Percentiles rank a stretch among this genome's conserved stretches.
These are phyloP conservation scores for Karalla daura DNA, from an alignment of 2,797 vertebrate genomes.

Conservation along the genomic window DNA sequence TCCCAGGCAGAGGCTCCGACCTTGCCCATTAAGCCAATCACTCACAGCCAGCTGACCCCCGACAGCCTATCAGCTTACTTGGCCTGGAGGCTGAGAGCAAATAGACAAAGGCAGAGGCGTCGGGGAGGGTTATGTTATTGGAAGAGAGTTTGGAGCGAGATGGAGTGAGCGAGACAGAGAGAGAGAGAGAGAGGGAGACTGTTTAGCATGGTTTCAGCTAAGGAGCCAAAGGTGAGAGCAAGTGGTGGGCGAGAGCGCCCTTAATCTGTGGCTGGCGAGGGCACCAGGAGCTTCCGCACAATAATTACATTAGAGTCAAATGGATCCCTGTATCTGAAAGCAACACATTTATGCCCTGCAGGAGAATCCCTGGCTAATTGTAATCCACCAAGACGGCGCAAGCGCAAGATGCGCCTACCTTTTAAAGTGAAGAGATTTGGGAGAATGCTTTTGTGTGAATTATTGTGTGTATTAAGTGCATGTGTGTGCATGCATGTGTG, in stretches of 20 bases:
- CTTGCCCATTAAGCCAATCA: constrained; percentile 83
- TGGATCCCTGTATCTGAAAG: constrained; percentile 88
- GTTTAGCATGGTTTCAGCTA: constrained; percentile 79
- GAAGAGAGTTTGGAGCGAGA: constrained; percentile 63
- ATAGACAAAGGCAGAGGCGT: constrained; percentile 79
- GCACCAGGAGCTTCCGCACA: constrained; percentile 80
- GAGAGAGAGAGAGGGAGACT: constrained; percentile 53
- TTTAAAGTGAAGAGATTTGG: constrained; percentile 78
- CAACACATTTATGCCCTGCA: constrained; percentile 89
- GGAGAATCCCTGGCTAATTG: constrained; percentile 87
- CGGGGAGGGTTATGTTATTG: constrained; percentile 69
- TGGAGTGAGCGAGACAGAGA: constrained; percentile 48
- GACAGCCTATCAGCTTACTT: constrained; percentile 82
- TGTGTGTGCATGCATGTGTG: constrained; percentile 33
- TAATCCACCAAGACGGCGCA: constrained; percentile 85
- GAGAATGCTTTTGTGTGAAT: constrained; percentile 72
- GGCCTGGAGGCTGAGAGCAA: constrained; percentile 75
- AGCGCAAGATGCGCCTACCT: constrained; percentile 82
- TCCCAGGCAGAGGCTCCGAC: constrained; percentile 73
- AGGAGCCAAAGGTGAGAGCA: constrained; percentile 88
- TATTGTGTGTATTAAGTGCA: constrained; percentile 59
- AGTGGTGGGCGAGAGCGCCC: constrained; percentile 83
- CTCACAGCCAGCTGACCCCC: constrained; percentile 82
- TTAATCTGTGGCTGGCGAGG: constrained; percentile 87
- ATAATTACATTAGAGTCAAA: constrained; percentile 89